Evolutionary conservation across 2,113 vertebrate genomes (phyloP).

Genomic region (Strix aluco): DNA sequence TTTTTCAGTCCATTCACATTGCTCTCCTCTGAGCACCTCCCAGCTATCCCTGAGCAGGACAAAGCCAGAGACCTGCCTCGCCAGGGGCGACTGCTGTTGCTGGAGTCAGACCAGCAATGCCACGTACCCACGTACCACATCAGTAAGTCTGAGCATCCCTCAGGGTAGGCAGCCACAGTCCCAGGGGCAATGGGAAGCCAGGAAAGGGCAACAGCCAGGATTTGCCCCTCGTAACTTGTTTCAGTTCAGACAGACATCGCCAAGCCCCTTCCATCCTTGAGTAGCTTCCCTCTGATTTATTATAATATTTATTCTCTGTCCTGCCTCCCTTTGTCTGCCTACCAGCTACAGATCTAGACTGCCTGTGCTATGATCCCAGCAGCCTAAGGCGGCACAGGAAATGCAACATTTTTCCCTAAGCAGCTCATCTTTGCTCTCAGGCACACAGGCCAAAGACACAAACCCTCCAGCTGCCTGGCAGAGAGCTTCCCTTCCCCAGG

Average conservation of each 20-base stretch:
- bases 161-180: fast-evolving
- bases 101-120: neutral
- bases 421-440: neutral
- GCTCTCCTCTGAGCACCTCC: neutral
- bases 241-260: neutral
- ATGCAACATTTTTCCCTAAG: fast-evolving
- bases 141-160: neutral
- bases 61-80: neutral
- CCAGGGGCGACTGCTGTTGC: fast-evolving
- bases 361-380: neutral
- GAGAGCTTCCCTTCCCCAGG: neutral
- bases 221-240: neutral
- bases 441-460: neutral
- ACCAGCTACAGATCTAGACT: neutral
- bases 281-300: neutral
- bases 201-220: neutral
- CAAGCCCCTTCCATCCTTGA: neutral
- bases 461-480: neutral
- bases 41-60: neutral
- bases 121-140: neutral
- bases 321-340: neutral
- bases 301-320: neutral
- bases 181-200: fast-evolving
- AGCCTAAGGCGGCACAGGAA: neutral
- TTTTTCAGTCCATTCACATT: neutral